Evolutionary conservation across 1,140 invertebrate species (phyloP).

Genomic region (Campoletis sonorensis): DNA sequence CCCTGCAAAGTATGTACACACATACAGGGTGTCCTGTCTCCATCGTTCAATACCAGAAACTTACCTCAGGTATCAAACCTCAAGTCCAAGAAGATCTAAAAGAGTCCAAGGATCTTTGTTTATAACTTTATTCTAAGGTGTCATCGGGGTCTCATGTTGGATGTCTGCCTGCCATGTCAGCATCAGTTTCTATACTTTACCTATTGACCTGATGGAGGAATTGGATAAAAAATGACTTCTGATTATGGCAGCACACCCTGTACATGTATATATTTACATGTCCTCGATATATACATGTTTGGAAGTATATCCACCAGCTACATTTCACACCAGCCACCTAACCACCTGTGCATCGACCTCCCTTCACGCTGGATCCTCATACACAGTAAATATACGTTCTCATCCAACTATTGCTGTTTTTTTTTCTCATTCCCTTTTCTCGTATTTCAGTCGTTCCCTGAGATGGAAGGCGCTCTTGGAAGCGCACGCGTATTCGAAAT

Average conservation of each 20-base stretch:
- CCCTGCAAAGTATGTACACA: background rate
- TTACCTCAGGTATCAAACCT: no score
- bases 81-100: no score
- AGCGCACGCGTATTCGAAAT: slow-evolving; percentile 21
- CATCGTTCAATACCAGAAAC: no score
- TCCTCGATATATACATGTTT: background rate
- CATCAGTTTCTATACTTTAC: no score
- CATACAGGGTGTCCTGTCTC: no score
- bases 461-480: slow-evolving; percentile 4
- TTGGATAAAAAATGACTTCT: no score
- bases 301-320: slow-evolving; percentile 12
- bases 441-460: background rate
- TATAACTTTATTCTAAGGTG: no score
- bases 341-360: slow-evolving; percentile 61
- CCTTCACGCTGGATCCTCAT: slow-evolving; percentile 5
- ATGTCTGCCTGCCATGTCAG: no score
- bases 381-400: slow-evolving; percentile 12
- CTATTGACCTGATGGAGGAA: no score
- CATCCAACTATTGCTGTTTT: slow-evolving; percentile 9
- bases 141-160: no score
- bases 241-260: no score
- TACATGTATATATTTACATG: background rate
- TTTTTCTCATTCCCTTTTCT: background rate
- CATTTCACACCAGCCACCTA: slow-evolving; percentile 54
- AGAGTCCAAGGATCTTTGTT: no score